phyloP scores from a whole-genome alignment of 2,888 invertebrate genomes.

The Epistrophe eligans region DNA sequence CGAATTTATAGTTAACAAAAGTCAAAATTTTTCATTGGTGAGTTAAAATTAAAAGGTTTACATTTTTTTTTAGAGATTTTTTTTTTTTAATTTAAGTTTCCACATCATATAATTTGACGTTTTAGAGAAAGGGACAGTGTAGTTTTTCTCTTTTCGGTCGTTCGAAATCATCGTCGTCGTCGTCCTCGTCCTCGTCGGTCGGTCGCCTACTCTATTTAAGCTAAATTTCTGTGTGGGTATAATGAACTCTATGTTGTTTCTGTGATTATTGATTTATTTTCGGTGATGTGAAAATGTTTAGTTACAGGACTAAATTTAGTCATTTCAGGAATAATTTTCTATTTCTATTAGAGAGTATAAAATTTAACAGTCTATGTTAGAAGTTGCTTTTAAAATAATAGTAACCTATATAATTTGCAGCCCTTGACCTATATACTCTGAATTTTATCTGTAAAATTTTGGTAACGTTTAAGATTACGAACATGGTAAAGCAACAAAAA shows the following conservation, averaged over 20 bases:
- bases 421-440: constrained; percentile 72
- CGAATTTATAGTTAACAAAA: constrained; percentile 24
- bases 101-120: constrained; percentile 46
- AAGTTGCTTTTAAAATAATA: constrained; percentile 24
- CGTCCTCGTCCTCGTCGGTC: constrained; percentile 42
- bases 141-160: constrained; percentile 30
- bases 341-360: background rate
- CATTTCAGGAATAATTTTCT: constrained; percentile 13
- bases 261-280: constrained; percentile 64
- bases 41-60: constrained; percentile 30
- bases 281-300: constrained; percentile 48
- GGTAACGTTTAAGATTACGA: constrained; percentile 29
- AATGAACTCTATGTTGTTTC: constrained; percentile 70
- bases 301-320: constrained; percentile 12
- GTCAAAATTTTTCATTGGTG: constrained; percentile 51
- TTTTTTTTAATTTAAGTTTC: background rate
- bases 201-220: constrained; percentile 62
- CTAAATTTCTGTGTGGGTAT: constrained; percentile 69
- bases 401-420: constrained; percentile 66
- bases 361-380: constrained; percentile 1
- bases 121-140: constrained; percentile 23
- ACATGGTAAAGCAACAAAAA: constrained; percentile 48
- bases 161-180: constrained; percentile 19
- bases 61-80: background rate
- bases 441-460: constrained; percentile 51